phyloP scores from a whole-genome alignment of 1,140 invertebrate genomes.

The Drosophila lini region DNA sequence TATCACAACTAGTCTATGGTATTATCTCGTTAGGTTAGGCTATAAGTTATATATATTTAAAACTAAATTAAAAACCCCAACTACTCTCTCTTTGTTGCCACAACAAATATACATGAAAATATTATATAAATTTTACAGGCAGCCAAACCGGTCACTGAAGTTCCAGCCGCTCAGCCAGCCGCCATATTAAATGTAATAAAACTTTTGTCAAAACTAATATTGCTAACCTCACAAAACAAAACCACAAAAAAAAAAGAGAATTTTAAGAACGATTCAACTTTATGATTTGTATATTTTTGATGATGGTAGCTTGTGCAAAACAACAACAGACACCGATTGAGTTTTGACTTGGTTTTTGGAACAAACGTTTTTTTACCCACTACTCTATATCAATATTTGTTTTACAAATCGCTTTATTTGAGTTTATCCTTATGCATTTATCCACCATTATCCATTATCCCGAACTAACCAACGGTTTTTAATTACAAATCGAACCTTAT shows the following conservation, averaged over 20 bases:
- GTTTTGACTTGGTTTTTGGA: conserved; percentile 74
- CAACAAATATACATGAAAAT: conserved; percentile 61
- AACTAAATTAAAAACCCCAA: conserved; percentile 29
- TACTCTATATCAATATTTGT: conserved; percentile 33
- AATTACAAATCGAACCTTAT: conserved; percentile 9
- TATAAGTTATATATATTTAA: conserved; percentile 39
- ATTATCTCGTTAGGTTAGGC: conserved; percentile 5
- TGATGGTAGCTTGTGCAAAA: conserved; percentile 72
- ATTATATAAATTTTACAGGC: conserved; percentile 87
- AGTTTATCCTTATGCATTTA: conserved; percentile 40
- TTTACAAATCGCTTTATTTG: conserved; percentile 50
- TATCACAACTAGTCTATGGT: conserved; percentile 1
- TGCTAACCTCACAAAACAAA: conserved; percentile 52
- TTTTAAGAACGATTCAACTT: conserved; percentile 54
- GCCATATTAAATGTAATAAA: conserved; percentile 84
- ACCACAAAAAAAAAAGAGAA: conserved; percentile 39
- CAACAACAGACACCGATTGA: conserved; percentile 45
- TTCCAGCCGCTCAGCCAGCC: conserved; percentile 85
- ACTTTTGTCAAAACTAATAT: conserved; percentile 73
- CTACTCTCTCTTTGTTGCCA: conserved; percentile 8
- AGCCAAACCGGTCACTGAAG: conserved; percentile 88
- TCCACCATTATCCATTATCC: conserved; percentile 24
- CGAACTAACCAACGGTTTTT: conserved; percentile 30
- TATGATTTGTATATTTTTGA: conserved; percentile 53
- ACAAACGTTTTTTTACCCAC: conserved; percentile 40